Base-by-base conservation (phyloP, 1,140 invertebrate genomes). In the Carcinoscorpius rotundicauda region DNA sequence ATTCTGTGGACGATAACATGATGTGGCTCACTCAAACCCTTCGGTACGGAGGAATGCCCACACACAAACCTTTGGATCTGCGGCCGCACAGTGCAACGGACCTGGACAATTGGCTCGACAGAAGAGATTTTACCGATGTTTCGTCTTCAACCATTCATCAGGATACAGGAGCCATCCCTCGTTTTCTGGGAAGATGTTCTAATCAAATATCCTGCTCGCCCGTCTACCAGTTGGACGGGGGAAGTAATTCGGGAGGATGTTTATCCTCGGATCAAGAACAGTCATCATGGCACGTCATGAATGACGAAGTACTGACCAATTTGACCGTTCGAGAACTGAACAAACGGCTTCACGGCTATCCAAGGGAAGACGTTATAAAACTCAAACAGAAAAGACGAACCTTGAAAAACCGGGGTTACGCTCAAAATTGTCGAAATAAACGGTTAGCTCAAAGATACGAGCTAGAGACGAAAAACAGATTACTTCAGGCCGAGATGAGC, bases 341-440 rank as follows among this genome's bases (percentile, higher is more conserved):
- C 79, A 94, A 97, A 76, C 81, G 87, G 29, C 82, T 98, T 9
- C 63, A 64, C 63, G 93, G 92, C n/a, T 88, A 85, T 73, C 87
- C 92, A 0, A 82, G 92, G 52, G 93, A 96, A 73, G 89, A 93
- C 74, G 88, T 98, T 4, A 85, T 88, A 10, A 84, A 88, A 53
- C 78, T 98, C 67, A 99, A 99, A 81, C 94, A 98, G 78, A 97
- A 96, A 76, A 80, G 97, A 58, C 82, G 97, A 67, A 99, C 97
- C 6, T 81, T 99, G 49, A 99, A 99, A 80, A 99, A 99, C 78
- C 85, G 97, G 6, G 95, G 95, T 4, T 99, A 99, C 80, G 97
- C 97, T 51, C 94, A 98, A 74, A 99, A 97, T 75, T 99, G 97
- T 77, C 87, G 97, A 52, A 89, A 86, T 70, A 96, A 96, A 77